Base-by-base conservation (phyloP, 2,113 vertebrate species). In the Calonectris borealis region DNA sequence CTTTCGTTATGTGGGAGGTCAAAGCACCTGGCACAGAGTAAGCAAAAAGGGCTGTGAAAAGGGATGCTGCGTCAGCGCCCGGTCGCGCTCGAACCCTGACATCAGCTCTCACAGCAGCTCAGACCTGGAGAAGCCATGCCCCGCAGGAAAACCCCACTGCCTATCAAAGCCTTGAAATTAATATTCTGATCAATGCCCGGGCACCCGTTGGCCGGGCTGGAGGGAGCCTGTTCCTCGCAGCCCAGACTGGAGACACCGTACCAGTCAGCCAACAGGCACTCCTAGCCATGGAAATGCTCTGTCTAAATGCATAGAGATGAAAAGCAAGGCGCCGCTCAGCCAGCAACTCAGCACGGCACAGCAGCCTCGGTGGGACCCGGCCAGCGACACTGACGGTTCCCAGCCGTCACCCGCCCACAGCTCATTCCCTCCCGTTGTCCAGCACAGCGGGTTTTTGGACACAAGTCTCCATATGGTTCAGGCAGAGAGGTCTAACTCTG, bases 381-480 rank as follows among this genome's bases (percentile, higher is more conserved):
- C 48, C 70, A 31, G 73, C 1, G 0, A 4, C 32, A n/a, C 21
- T 1, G 1, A 13, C 0, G 2, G 18, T 6, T 51, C 75, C 81
- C 69, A 44, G 72, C 29, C 52, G 17, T 7, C 68, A 29, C 64
- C 64, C 8, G 16, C 36, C 34, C 58, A 10, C 49, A 13, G 40
- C 46, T 54, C n/a, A 0, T 10, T 62, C 34, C 62, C 49, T 36
- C 36, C 36, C 40, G 0, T 5, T 8, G 11, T 1, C 20, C 62
- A 27, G 38, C n/a, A 1, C 42, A 57, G 58, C 58, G 42, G 65
- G 46, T 3, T 54, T 44, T 54, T 51, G 69, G 77, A 52, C 12
- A 36, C 11, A 5, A 66, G 48, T 12, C 46, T 57, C 55, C 3
- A 1, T 36, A 4, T 1, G 2, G 78, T 40, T 84, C 57, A 46